Conservation (phyloP, 2,113 vertebrate genomes). For the Sterrhoptilus dennistouni region DNA sequence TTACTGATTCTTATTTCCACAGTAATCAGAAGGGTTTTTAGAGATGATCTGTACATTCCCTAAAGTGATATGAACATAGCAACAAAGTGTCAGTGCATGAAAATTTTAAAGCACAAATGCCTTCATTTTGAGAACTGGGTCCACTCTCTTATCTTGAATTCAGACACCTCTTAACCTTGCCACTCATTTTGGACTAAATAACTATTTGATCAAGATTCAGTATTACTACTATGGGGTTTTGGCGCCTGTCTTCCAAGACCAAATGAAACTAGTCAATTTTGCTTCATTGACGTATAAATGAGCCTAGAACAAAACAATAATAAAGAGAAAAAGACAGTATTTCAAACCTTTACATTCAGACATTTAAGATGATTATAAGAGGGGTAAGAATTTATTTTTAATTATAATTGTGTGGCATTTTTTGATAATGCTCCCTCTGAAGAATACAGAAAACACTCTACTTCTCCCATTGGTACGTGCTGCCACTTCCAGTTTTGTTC, state of each 20-base stretch:
- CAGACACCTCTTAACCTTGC: neutral
- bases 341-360: neutral
- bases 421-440: neutral
- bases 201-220: neutral
- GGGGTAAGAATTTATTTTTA: neutral
- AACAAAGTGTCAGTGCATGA: neutral
- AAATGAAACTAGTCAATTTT: neutral
- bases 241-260: neutral
- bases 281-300: neutral
- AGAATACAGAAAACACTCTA: neutral
- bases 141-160: neutral
- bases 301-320: neutral
- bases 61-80: neutral
- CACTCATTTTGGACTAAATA: neutral
- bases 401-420: neutral
- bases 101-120: neutral
- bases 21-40: neutral
- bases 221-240: neutral
- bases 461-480: neutral
- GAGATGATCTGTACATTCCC: neutral
- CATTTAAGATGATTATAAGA: neutral
- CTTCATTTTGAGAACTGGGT: neutral
- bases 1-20: slow-evolving; percentile 24
- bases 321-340: neutral
- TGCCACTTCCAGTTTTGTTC: neutral